These are phyloP conservation scores for Caenorhabditis brenneri DNA, from an alignment of 1,140 invertebrate species.

Conservation along the genomic window DNA sequence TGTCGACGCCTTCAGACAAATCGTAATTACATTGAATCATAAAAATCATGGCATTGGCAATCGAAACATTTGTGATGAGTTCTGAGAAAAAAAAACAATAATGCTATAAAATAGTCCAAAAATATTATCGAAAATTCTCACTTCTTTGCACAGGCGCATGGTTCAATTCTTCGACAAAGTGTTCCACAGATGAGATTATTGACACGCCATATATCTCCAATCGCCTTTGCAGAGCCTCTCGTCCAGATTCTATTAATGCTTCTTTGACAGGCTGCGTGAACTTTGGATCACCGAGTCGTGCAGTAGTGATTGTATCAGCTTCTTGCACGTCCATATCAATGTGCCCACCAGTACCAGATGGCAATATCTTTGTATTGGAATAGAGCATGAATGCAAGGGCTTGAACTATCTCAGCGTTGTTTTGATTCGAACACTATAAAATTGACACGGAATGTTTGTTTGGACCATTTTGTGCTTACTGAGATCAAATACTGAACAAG, in stretches of 20 bases:
- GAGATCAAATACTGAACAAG: slow-evolving; percentile 13
- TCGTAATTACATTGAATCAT: not conserved
- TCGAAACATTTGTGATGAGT: not conserved
- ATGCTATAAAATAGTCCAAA: not conserved
- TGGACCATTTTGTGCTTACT: not conserved
- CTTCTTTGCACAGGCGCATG: not conserved
- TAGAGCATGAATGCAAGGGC: slow-evolving; percentile 7
- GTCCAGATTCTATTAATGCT: not conserved
- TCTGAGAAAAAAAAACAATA: not conserved
- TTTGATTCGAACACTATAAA: not conserved
- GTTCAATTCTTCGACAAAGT: not conserved
- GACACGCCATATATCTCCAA: not conserved
- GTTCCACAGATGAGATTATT: not conserved
- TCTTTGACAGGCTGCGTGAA: slow-evolving; percentile 20
- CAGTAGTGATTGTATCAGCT: not conserved
- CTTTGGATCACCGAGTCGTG: not conserved
- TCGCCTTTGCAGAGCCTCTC: not conserved
- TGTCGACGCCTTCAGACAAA: not conserved
- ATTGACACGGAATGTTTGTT: not conserved
- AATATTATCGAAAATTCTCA: not conserved
- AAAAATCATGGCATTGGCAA: not conserved
- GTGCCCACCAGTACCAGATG: not conserved
- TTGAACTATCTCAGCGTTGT: slow-evolving; percentile 19
- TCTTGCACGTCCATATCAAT: slow-evolving; percentile 3
- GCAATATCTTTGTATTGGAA: not conserved